Percentiles rank a stretch among this genome's conserved stretches.
Conservation (phyloP, 2,888 invertebrate genomes). For the Drosophila paranaensis region DNA sequence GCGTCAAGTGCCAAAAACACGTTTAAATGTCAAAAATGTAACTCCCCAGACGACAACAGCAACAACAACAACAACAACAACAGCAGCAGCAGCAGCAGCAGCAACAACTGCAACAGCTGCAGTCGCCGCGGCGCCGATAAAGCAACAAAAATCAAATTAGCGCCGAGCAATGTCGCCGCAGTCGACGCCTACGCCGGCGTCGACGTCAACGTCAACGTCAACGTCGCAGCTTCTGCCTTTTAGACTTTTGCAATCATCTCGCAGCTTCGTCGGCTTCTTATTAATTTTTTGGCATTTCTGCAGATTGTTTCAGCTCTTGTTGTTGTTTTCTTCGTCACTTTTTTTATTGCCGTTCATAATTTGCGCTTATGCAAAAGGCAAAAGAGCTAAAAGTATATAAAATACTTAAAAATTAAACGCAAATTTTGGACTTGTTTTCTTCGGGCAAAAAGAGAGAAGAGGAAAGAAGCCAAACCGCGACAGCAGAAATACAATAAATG, state of each 20-base stretch:
- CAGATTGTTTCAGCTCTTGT: conserved; percentile 7
- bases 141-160: conserved; percentile 77
- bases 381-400: conserved; percentile 3
- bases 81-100: conserved; percentile 17
- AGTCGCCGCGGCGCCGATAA: conserved; percentile 70
- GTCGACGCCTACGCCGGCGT: conserved; percentile 7
- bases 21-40: conserved; percentile 78
- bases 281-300: conserved; percentile 44
- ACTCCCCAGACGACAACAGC: conserved; percentile 46
- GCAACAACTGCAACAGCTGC: conserved; percentile 68
- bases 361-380: conserved; percentile 66
- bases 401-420: conserved; percentile 63
- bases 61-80: conserved; percentile 13
- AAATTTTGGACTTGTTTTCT: conserved; percentile 59
- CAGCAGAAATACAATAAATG: conserved; percentile 40
- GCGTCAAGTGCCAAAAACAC: conserved; percentile 76
- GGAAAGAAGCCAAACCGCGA: conserved; percentile 4
- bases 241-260: conserved; percentile 68
- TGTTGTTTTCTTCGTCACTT: conserved; percentile 27
- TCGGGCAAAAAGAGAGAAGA: conserved; percentile 22
- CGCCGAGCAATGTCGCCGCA: conserved; percentile 62
- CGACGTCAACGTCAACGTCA: not conserved
- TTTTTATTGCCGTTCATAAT: conserved; percentile 56
- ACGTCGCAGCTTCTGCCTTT: conserved; percentile 20
- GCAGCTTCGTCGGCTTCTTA: conserved; percentile 49